These are phyloP conservation scores for Bergia puertoricense DNA, from an alignment of 92 coral and sea anemone genomes.

Conservation along the genomic window DNA sequence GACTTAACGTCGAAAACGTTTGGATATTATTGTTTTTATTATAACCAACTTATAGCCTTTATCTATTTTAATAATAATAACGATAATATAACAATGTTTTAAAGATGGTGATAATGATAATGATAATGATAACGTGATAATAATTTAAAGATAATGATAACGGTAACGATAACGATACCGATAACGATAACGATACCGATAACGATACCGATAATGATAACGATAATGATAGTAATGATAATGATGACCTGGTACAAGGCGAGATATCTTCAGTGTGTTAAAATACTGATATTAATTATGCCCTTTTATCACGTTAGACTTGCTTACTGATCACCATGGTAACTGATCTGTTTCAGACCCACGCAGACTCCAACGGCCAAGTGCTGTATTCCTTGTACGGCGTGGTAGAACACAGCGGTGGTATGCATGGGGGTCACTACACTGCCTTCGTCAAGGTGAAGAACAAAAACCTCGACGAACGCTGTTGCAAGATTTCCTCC, in stretches of 20 bases:
- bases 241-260: no score
- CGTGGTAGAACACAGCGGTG: conserved; percentile 90
- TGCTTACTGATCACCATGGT: no score
- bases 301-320: no score
- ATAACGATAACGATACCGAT: no score
- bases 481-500: conserved; percentile 53
- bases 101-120: background rate
- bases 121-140: background rate
- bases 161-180: no score
- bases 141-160: no score
- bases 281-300: no score
- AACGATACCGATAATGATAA: no score
- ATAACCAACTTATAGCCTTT: background rate
- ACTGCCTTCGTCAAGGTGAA: conserved; percentile 87
- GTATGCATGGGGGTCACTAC: conserved; percentile 96
- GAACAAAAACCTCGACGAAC: conserved; percentile 48
- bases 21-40: no score
- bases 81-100: background rate
- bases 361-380: conserved; percentile 72
- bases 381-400: conserved; percentile 89
- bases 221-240: background rate
- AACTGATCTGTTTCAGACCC: conserved; percentile 49
- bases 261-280: no score
- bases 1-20: background rate
- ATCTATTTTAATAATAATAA: background rate